phyloP scores from a whole-genome alignment of 2,888 invertebrate genomes.

The Cremastobaeus sp. region DNA sequence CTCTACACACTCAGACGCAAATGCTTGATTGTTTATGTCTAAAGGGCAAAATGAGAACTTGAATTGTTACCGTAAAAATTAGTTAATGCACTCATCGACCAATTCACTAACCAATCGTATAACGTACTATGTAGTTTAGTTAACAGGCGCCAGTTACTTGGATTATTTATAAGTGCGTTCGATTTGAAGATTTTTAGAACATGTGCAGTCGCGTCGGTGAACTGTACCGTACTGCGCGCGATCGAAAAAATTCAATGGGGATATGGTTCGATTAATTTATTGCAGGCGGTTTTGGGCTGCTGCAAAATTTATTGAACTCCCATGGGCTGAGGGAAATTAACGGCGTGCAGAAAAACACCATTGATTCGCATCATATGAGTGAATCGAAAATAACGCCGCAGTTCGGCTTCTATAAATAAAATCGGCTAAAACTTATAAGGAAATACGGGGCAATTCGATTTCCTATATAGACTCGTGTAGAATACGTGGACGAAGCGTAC shows the following conservation, averaged over 20 bases:
- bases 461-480: too few relatives aligned
- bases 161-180: constrained; percentile 59
- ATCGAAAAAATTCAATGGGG: constrained; percentile 24
- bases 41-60: background rate
- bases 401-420: constrained; percentile 28
- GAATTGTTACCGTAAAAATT: constrained; percentile 35
- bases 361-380: too few relatives aligned
- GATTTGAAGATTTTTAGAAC: constrained; percentile 60
- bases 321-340: too few relatives aligned
- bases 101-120: constrained; percentile 44
- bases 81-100: constrained; percentile 40
- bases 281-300: too few relatives aligned
- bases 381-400: constrained; percentile 8
- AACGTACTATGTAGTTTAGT: constrained; percentile 44
- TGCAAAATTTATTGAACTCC: too few relatives aligned
- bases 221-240: constrained; percentile 34
- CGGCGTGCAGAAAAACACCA: too few relatives aligned
- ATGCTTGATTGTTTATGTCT: too few relatives aligned
- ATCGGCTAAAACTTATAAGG: constrained; percentile 16
- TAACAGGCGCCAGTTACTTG: constrained; percentile 47
- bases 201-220: constrained; percentile 52
- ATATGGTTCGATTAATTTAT: background rate
- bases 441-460: constrained; percentile 6
- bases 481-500: too few relatives aligned
- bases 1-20: too few relatives aligned